Percentiles rank a stretch among this genome's conserved stretches.
Conservation (phyloP, 1,140 invertebrate species). For the Magallana angulata region DNA sequence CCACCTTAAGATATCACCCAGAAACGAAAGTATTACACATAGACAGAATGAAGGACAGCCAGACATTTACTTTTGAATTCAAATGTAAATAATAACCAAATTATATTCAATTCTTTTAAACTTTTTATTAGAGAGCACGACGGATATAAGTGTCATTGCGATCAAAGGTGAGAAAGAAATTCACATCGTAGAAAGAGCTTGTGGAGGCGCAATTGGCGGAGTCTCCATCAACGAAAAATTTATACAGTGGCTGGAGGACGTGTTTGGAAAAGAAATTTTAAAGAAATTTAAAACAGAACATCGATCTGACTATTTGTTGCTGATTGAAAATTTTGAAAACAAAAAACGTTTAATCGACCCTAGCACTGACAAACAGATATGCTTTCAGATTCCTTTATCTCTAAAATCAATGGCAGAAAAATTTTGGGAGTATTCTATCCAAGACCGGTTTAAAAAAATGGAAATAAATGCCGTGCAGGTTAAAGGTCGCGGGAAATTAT, state of each 20-base stretch:
- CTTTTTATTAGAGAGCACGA: neutral
- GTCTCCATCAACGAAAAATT: constrained; percentile 1
- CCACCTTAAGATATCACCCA: no score
- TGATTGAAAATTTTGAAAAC: constrained; percentile 29
- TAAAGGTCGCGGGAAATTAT: neutral
- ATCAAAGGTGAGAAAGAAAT: constrained; percentile 6
- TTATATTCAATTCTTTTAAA: no score
- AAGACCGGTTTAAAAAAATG: neutral
- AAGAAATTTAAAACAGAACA: constrained; percentile 22
- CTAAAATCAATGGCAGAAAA: neutral
- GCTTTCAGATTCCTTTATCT: neutral
- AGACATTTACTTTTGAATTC: no score
- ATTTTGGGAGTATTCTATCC: neutral
- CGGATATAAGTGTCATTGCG: neutral
- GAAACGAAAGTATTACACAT: no score
- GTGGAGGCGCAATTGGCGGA: constrained; percentile 34
- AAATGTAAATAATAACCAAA: no score
- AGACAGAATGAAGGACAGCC: no score
- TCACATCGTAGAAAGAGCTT: neutral
- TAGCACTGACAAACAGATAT: neutral
- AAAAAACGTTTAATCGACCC: constrained; percentile 18
- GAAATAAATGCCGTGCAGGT: neutral
- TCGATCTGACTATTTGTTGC: constrained; percentile 2
- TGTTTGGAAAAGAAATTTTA: constrained; percentile 21
- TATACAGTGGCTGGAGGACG: neutral